Percentiles rank a stretch among this genome's conserved stretches.
These are phyloP conservation scores for Emys orbicularis DNA, from an alignment of 2,797 vertebrate genomes.

Conservation along the genomic window DNA sequence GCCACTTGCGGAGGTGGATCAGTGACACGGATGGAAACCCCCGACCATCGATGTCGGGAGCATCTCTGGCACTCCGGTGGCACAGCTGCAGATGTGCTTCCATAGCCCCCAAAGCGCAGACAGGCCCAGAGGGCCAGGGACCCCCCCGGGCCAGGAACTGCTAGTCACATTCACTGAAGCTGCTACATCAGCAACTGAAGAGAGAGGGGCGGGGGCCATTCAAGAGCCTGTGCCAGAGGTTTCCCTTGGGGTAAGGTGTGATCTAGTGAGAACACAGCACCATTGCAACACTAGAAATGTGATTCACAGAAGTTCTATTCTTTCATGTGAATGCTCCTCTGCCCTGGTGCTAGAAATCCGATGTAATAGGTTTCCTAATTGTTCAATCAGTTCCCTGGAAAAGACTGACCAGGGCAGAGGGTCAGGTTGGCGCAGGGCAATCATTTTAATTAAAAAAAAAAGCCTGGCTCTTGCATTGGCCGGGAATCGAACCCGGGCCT, in stretches of 20 bases:
- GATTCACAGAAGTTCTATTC: not conserved
- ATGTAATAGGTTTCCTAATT: too few relatives aligned
- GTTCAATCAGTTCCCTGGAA: not conserved
- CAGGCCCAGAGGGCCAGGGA: not conserved
- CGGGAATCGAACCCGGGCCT: slow-evolving; percentile 77
- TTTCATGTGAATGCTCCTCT: not conserved
- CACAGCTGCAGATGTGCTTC: not conserved
- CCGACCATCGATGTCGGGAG: too few relatives aligned
- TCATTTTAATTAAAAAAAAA: not conserved
- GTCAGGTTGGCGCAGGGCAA: fast-evolving
- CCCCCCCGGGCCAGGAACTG: slow-evolving; percentile 16
- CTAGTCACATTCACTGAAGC: not conserved
- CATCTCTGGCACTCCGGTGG: too few relatives aligned
- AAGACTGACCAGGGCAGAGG: not conserved
- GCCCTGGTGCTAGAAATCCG: not conserved
- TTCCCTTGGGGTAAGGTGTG: not conserved
- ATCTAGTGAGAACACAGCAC: not conserved
- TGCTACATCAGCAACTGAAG: not conserved
- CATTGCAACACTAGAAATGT: not conserved
- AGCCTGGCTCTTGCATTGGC: slow-evolving; percentile 49
- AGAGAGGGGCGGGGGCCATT: not conserved
- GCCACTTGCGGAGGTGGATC: too few relatives aligned
- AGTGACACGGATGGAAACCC: too few relatives aligned
- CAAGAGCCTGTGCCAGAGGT: not conserved
- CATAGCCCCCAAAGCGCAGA: not conserved